Conservation (phyloP, 2,113 vertebrate species). For the Heterocephalus glaber region DNA sequence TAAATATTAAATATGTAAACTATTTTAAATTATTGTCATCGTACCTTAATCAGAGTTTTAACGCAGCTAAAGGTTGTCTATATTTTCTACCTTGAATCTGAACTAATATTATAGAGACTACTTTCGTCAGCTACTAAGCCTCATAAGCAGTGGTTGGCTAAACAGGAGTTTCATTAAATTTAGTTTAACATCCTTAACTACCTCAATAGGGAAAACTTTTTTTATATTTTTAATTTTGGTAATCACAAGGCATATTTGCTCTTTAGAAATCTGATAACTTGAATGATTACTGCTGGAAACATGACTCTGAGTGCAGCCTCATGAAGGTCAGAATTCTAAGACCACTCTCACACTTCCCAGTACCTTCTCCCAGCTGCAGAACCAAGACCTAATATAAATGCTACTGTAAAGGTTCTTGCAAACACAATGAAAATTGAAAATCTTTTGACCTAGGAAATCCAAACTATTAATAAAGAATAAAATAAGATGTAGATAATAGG, state of each 20-base stretch:
- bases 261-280: neutral
- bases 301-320: neutral
- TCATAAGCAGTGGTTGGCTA: neutral
- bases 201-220: neutral
- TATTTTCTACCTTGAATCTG: neutral
- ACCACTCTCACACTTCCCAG: neutral
- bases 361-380: neutral
- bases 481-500: neutral
- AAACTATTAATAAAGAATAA: neutral
- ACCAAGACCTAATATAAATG: neutral
- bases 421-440: neutral
- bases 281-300: neutral
- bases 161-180: neutral
- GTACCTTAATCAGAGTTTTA: neutral
- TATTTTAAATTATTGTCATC: neutral
- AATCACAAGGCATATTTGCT: neutral
- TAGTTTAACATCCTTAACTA: neutral
- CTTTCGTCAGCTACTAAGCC: neutral
- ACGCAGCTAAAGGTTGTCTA: neutral
- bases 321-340: neutral
- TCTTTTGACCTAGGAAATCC: neutral
- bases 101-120: neutral
- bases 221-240: neutral
- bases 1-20: conserved; percentile 13
- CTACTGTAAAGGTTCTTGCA: neutral